Base-by-base conservation (phyloP, 2,888 invertebrate genomes). In the Microdon myrmicae region DNA sequence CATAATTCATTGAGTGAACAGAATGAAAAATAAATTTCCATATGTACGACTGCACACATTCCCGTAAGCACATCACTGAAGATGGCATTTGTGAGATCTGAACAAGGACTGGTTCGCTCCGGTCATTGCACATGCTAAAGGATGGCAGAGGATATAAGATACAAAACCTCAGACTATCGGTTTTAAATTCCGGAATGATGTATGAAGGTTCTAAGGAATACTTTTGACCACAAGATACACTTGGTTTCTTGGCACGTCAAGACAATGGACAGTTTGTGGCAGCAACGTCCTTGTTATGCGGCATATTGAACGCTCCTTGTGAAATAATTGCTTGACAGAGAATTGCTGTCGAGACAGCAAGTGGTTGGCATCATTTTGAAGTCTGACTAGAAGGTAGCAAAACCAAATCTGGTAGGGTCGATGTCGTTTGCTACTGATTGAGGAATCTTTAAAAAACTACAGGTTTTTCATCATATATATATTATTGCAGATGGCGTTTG, bases 151-250 rank as follows among this genome's bases (percentile, higher is more conserved):
- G 6, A 9, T 1, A 31, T n/a, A 9, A n/a, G 29, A 9, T 10
- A 26, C 13, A 12, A 38, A 58, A 64, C 64, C 64, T 64, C 64
- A 64, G 64, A 64, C 64, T 58, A 47, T 58, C 26, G 64, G 64
- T 55, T 31, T 41, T 41, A 19, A 23, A 41, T 39, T 43, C 55
- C 43, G 22, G 38, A 53, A 64, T 64, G 53, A 64, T 53, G 41
- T 53, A 64, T 64, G 58, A 53, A 20, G 51, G 45, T 41, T 29
- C 22, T 9, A 23, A 26, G 9, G 7, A 29, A 41, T 22, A 26
- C 17, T 28, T 19, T 45, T 31, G 43, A 32, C 64, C 64, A 31
- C 64, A 64, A 64, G 56, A n/a, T n/a, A 51, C 37, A 38, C 41
- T 55, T 55, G 14, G 26, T 22, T 47, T 39, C 28, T 26, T 55